A percentile compares a stretch with the other conserved stretches of the same genome.
Conservation (phyloP, 2,797 vertebrate genomes). For the Caiman crocodilus region DNA sequence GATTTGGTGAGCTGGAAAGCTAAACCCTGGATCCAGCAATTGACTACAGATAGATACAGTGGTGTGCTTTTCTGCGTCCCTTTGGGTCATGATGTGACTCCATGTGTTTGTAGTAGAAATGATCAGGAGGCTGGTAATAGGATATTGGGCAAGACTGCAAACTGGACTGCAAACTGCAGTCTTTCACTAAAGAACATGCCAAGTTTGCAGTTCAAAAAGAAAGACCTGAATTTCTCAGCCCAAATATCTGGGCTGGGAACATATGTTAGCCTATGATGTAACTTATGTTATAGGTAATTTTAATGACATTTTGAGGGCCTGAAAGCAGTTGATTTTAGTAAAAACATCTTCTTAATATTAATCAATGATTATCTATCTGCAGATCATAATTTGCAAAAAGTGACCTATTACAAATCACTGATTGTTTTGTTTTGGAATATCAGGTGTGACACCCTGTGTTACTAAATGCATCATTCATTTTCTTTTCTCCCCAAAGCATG, state of each 20-base stretch:
- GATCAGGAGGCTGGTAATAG: neutral
- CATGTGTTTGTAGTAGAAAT: neutral
- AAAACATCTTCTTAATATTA: neutral
- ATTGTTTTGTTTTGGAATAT: neutral
- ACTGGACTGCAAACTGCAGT: neutral
- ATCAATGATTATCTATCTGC: neutral
- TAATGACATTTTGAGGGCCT: neutral
- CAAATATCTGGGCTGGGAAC: neutral
- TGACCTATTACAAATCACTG: neutral
- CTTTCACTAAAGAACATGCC: neutral
- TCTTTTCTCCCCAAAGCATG: neutral
- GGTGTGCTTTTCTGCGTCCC: neutral
- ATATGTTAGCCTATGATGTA: neutral
- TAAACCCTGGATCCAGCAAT: neutral
- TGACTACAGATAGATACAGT: neutral
- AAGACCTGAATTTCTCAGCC: no score
- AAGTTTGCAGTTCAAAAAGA: neutral
- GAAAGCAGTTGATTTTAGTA: neutral
- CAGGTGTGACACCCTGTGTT: neutral
- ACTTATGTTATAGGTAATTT: neutral
- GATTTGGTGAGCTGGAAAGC: neutral
- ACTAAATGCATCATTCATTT: neutral
- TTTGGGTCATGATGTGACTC: rapidly evolving
- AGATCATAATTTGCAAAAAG: neutral
- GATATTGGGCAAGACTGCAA: neutral